Base-by-base conservation (phyloP, 2,888 invertebrate genomes). In the Pecten maximus region DNA sequence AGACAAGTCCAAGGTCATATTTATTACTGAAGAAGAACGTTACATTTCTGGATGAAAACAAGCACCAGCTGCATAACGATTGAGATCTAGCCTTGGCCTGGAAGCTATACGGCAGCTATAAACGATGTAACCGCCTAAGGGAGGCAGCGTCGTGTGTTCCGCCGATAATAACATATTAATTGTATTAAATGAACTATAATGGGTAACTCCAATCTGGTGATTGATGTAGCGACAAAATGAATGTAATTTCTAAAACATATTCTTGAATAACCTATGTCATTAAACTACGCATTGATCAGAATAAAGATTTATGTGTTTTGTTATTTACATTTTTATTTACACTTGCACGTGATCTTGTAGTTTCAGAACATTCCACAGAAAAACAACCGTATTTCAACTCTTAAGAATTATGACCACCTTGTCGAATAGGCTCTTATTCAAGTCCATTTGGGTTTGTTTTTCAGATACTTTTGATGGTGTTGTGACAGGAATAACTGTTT, bases 61-160 rank as follows among this genome's bases (percentile, higher is more conserved):
- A 16, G 28, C 28, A 15, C 74, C 74, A 74, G 74, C 74, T 74
- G 74, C 74, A 74, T 74, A 35, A 35, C 35, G 74, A 74, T 74
- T 74, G 35, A 6, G 35, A 74, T 74, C 74, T 74, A 74, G 28
- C 74, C 74, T 74, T 74, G 74, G 74, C 74, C 74, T 74, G 16
- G 35, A 35, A 74, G 3, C 35, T 35, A 35, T 35, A 74, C 12
- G 28, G 74, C 74, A 2, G 35, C 35, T 35, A 74, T 74, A 35
- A 74, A 74, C 74, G 74, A 28, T 8, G 4, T 0, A 74, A 74
- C 23, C 12, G 74, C 28, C 74, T 28, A 35, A 35, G 74, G 74
- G 35, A 74, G 35, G 6, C 28, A 74, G 23, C 23, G 35, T 8
- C 74, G 23, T 74, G 74, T 54, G 54, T n/a, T 54, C n/a, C 19